Conservation (phyloP, 2,113 vertebrate species). For the Daboia siamensis region DNA sequence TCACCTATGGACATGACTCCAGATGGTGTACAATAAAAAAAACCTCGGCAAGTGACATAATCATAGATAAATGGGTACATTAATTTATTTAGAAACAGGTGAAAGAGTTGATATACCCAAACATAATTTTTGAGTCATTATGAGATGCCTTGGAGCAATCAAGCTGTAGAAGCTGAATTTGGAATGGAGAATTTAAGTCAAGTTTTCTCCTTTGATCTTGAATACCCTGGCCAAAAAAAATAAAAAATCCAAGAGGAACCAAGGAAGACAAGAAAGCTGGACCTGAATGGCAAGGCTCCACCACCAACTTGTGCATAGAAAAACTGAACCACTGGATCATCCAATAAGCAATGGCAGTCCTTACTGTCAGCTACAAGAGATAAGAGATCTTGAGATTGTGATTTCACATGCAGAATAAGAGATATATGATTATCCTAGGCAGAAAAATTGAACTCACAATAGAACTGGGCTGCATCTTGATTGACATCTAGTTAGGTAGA, state of each 20-base stretch:
- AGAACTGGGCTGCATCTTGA: neutral
- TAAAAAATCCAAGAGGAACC: neutral
- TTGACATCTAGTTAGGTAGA: neutral
- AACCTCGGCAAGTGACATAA: neutral
- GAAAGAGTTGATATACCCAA: neutral
- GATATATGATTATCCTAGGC: neutral
- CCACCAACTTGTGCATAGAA: neutral
- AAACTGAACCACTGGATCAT: neutral
- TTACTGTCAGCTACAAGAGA: neutral
- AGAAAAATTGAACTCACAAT: neutral
- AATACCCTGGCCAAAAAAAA: neutral
- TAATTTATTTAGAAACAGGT: neutral
- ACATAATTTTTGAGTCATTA: neutral
- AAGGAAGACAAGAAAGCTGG: neutral
- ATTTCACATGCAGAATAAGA: neutral
- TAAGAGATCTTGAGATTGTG: no score
- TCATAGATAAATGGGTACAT: neutral
- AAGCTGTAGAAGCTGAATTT: neutral
- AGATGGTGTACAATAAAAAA: neutral
- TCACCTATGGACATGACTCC: neutral
- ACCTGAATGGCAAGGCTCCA: neutral
- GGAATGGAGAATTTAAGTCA: neutral
- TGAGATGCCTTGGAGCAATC: neutral
- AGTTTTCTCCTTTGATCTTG: neutral
- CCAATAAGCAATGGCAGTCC: neutral